phyloP scores from a whole-genome alignment of 1,140 invertebrate genomes.

The Zaprionus ornatus region DNA sequence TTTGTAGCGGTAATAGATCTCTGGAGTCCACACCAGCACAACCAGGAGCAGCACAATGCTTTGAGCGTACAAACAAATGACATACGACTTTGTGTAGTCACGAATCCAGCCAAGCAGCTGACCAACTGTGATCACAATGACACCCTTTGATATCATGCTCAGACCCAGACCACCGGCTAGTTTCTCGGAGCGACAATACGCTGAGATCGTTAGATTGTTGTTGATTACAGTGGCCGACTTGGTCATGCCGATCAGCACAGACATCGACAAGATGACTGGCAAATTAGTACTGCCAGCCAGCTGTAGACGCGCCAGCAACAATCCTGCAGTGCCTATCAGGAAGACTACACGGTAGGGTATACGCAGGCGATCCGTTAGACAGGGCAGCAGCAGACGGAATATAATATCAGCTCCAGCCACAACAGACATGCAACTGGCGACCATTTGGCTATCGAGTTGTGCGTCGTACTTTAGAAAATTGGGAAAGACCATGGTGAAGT shows the following conservation, averaged over 20 bases:
- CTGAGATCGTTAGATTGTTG: constrained; percentile 88
- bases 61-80: constrained; percentile 87
- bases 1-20: constrained; percentile 83
- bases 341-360: constrained; percentile 86
- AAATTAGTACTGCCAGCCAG: constrained; percentile 59
- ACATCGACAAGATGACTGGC: constrained; percentile 61
- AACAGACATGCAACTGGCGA: constrained; percentile 88
- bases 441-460: constrained; percentile 85
- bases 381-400: constrained; percentile 87
- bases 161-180: constrained; percentile 89
- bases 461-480: constrained; percentile 87
- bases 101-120: constrained; percentile 88
- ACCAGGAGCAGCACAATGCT: constrained; percentile 85
- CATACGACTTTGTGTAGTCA: constrained; percentile 87
- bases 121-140: constrained; percentile 87
- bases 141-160: constrained; percentile 89
- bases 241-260: constrained; percentile 69
- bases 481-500: constrained; percentile 89
- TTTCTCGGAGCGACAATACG: constrained; percentile 86
- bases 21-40: constrained; percentile 86
- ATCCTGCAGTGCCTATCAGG: constrained; percentile 84
- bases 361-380: constrained; percentile 86
- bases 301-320: constrained; percentile 61
- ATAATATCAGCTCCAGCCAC: constrained; percentile 88
- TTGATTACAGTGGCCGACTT: constrained; percentile 87